Conservation (phyloP, 2,113 vertebrate species). For the Girardinichthys multiradiatus region DNA sequence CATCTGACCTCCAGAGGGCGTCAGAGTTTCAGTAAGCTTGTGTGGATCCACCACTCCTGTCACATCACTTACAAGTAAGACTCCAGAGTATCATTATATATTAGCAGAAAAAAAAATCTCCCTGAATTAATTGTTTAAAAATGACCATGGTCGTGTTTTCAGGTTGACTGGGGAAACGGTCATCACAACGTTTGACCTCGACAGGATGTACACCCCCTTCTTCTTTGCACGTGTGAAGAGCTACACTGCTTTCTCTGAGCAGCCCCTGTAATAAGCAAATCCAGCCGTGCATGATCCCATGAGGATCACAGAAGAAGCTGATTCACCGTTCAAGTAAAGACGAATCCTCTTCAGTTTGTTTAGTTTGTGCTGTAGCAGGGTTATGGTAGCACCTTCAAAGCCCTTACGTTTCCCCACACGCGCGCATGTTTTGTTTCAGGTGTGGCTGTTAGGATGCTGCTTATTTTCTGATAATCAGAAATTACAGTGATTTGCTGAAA, state of each 20-base stretch:
- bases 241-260: constrained; percentile 94
- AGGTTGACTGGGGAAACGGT: constrained; percentile 94
- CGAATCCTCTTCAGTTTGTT: constrained; percentile 29
- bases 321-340: constrained; percentile 12
- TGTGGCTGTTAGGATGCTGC: constrained; percentile 48
- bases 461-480: constrained; percentile 74
- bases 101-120: not conserved
- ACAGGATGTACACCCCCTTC: constrained; percentile 96
- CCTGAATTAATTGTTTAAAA: not conserved
- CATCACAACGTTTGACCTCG: constrained; percentile 92
- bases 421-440: constrained; percentile 47
- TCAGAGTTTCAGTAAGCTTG: constrained; percentile 92
- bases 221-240: constrained; percentile 96
- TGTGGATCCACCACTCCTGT: constrained; percentile 98
- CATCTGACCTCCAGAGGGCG: constrained; percentile 92
- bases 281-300: constrained; percentile 35
- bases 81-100: not conserved
- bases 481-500: constrained; percentile 33
- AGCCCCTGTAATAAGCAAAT: constrained; percentile 84
- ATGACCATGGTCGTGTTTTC: constrained; percentile 32
- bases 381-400: constrained; percentile 49
- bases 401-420: constrained; percentile 31
- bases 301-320: constrained; percentile 31
- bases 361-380: constrained; percentile 62
- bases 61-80: constrained; percentile 92